Evolutionary conservation across 2,888 invertebrate genomes (phyloP).

Genomic region (Pristionchus mayeri): DNA sequence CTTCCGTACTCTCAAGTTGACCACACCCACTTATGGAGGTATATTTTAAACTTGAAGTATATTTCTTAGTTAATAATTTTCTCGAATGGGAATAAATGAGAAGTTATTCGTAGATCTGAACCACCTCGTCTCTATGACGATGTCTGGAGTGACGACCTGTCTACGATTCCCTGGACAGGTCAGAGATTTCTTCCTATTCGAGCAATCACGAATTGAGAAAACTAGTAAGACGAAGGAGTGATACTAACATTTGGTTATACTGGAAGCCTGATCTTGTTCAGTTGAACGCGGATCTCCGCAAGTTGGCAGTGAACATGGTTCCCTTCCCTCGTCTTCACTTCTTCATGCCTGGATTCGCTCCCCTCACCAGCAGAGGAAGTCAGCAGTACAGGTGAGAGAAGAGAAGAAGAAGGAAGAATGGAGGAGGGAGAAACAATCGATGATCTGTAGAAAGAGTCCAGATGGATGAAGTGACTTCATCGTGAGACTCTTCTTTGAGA

Average conservation of each 20-base stretch:
- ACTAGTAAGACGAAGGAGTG: no score
- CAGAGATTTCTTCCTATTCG: no score
- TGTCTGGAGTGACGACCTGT: slow-evolving; percentile 79
- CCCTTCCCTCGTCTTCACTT: slow-evolving; percentile 86
- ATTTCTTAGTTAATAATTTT: slow-evolving; percentile 74
- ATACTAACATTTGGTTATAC: no score
- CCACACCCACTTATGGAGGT: slow-evolving; percentile 86
- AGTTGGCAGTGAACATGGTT: slow-evolving; percentile 89
- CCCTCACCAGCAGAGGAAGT: slow-evolving; percentile 84
- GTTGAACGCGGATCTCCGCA: slow-evolving; percentile 85
- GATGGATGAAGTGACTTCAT: no score
- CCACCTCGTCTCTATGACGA: slow-evolving; percentile 81
- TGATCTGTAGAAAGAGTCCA: neutral
- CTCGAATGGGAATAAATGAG: neutral
- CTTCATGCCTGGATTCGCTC: slow-evolving; percentile 85
- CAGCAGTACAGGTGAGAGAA: slow-evolving; percentile 77
- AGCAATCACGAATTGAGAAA: no score
- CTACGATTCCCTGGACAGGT: slow-evolving; percentile 91
- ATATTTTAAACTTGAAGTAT: slow-evolving; percentile 78
- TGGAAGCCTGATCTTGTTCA: no score
- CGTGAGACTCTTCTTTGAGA: no score
- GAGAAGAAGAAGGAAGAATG: neutral
- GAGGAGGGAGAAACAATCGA: neutral
- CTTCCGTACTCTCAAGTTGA: slow-evolving; percentile 80
- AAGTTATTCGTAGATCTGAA: slow-evolving; percentile 65